These are phyloP conservation scores for Rhineura floridana DNA, from an alignment of 2,113 vertebrate species.

Conservation along the genomic window DNA sequence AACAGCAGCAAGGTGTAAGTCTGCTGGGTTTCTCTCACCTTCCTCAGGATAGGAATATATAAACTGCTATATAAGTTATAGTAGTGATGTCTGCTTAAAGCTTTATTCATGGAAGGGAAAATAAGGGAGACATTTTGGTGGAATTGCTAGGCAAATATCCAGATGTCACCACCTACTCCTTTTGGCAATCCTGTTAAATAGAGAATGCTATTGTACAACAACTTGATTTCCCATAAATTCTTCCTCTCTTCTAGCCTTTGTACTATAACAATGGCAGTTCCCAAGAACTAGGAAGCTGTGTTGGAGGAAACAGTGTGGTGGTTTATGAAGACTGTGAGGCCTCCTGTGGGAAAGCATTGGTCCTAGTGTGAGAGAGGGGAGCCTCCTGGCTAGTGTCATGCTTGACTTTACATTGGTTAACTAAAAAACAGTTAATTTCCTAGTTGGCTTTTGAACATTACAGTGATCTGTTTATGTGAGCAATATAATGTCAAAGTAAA, in stretches of 20 bases:
- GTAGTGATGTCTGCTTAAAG: background rate
- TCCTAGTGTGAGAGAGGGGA: background rate
- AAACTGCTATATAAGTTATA: background rate
- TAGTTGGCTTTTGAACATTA: background rate
- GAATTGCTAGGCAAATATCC: background rate
- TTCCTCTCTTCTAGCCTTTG: background rate
- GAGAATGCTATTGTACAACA: background rate
- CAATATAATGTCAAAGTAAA: background rate
- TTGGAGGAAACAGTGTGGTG: background rate
- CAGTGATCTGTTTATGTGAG: background rate
- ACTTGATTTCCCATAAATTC: background rate
- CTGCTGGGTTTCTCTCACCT: no score
- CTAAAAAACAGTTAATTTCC: background rate
- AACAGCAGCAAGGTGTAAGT: no score
- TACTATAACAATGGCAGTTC: background rate
- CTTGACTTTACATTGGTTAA: background rate
- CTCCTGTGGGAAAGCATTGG: background rate
- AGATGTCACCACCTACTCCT: background rate
- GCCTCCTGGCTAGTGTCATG: background rate
- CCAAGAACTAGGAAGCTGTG: background rate
- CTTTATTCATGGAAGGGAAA: background rate
- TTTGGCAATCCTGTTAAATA: background rate
- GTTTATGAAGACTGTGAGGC: background rate
- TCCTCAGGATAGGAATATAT: no score
- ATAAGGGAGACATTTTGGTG: background rate